Evolutionary conservation across 2,888 invertebrate genomes (phyloP), one percentile per base, ranked within the genome.

Genomic region (Acrobasis consociella): DNA sequence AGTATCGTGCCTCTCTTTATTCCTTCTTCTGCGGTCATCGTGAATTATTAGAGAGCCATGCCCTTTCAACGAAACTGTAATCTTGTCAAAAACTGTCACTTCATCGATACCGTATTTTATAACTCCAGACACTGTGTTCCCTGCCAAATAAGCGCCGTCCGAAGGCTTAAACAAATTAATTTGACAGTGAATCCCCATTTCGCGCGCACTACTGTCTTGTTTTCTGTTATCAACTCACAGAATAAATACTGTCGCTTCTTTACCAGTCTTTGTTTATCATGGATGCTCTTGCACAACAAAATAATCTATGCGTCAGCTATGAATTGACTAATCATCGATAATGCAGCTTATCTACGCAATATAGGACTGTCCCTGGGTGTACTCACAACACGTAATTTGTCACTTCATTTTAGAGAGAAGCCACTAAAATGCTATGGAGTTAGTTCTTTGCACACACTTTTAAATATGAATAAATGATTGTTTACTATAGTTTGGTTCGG

Each of bases 101-200:
- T 75, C 70, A 17, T 80, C 74, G 3, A 81, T 55, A 1, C 72
- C 74, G 62, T 81, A 82, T 62, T 74, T 80, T 13, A 82, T 74
- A 22, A 70, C 64, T n/a, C 82, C 82, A 11, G 74, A 67, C 8
- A 82, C 69, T 0, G 63, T 62, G 39, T 74, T 71, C 2, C 82
- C 82, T 9, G 79, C 70, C 8, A 65, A 64, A 49, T 72, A 81
- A 0, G 67, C 71, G 0, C 74, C 78, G n/a, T 77, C 72, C 1
- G 64, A 61, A 10, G 76, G 73, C 60, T 78, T 76, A 15, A 60
- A 67, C 17, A 82, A 62, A 60, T 72, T 72, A 13, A 82, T 81
- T 71, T 79, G 71, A 63, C 80, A 81, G 68, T 66, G 63, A 16
- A 82, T 74, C 22, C 78, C 79, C 81, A 82, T 82, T 58, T 69